Base-by-base conservation (phyloP, 2,113 vertebrate species). In the Tetraodon nigroviridis region DNA sequence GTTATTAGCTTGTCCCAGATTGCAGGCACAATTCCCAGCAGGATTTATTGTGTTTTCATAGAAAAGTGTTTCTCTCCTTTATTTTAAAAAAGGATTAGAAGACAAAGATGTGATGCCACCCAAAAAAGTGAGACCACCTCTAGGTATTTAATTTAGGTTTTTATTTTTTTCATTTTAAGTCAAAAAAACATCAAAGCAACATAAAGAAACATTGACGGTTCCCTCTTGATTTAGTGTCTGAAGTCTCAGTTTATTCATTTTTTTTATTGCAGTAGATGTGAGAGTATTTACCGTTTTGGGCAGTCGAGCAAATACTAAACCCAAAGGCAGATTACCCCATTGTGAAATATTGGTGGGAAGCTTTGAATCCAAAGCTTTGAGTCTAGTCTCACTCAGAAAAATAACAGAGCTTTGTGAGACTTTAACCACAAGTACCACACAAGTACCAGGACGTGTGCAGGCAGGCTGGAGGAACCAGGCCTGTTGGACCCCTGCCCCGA, bases 31-130 rank as follows among this genome's bases (percentile, higher is more conserved):
- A 67, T 79, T 18, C 76, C 75, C 74, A 64, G 7, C 49, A 58
- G 79, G 76, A 73, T 83, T 71, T 63, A 79, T 45, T 81, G 76
- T 63, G 71, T 67, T 80, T 84, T 76, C 54, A 69, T 67, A 61
- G 73, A 55, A 81, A 81, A 62, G 68, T 57, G 64, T 68, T 61
- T 62, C 57, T 50, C 61, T 76, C 54, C 42, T 68, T 57, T 62
- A 60, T 81, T 84, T 83, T 64, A 82, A 81, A 81, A 86, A 73
- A 82, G 73, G 77, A 86, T 87, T 86, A 83, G 64, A 76, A 58
- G 50, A 52, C 65, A 81, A 81, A 74, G 73, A 79, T 56, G 74
- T 68, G 79, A 78, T 74, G 61, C 68, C 51, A 65, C 64, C n/a
- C 15, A 46, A 46, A 46, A 46, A 46, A n/a, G n/a, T 16, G 15